Percentiles rank a stretch among this genome's conserved stretches.
Conservation (phyloP, 2,888 invertebrate genomes). For the Steinernema hermaphroditum region DNA sequence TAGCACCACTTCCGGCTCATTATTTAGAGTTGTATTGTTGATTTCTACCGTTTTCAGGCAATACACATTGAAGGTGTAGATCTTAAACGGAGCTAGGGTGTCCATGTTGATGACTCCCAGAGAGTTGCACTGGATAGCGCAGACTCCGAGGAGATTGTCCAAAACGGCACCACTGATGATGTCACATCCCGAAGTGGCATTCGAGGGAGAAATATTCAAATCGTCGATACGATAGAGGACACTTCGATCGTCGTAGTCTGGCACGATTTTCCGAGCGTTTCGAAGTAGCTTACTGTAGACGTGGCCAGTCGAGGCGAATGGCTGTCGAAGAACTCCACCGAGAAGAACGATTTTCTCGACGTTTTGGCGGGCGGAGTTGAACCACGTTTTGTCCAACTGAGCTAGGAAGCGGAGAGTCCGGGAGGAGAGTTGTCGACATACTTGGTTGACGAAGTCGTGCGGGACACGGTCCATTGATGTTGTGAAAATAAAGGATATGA, state of each 20-base stretch:
- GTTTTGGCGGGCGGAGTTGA: neutral
- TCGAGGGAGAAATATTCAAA: neutral
- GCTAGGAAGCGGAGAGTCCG: neutral
- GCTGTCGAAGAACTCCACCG: neutral
- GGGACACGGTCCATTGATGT: neutral
- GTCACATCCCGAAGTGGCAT: neutral
- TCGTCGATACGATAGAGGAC: neutral
- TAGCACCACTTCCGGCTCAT: neutral
- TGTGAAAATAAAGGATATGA: too few species aligned
- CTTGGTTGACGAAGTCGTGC: neutral
- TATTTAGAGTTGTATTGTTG: neutral
- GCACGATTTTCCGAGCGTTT: neutral
- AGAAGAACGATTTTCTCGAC: neutral
- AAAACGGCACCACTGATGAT: neutral
- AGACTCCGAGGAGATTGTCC: neutral
- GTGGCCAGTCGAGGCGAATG: neutral
- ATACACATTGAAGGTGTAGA: neutral
- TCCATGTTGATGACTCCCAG: neutral
- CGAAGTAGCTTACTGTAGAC: neutral
- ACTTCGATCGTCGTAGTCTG: neutral
- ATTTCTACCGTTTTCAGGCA: neutral
- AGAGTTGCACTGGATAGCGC: neutral
- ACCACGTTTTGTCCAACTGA: too few species aligned
- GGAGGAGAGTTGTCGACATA: conserved; percentile 1
- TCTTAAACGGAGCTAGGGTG: neutral